Conservation (phyloP, 2,888 invertebrate genomes). For the Zonitis immaculata region DNA sequence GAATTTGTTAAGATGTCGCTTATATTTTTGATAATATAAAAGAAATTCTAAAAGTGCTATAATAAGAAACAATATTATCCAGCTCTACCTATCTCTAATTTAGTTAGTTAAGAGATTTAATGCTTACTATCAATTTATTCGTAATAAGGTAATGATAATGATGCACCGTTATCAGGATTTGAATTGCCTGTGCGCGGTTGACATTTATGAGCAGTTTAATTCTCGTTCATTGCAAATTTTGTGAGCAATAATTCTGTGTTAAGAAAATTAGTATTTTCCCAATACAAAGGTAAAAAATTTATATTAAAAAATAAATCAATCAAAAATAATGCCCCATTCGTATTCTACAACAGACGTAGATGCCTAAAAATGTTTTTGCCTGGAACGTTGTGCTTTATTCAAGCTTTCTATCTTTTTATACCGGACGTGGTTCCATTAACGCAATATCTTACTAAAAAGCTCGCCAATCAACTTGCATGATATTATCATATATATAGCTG, state of each 20-base stretch:
- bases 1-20: not conserved
- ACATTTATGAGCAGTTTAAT: not conserved
- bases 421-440: not conserved
- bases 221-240: not conserved
- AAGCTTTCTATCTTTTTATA: not conserved
- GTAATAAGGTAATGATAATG: slow-evolving; percentile 2
- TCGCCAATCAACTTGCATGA: not conserved
- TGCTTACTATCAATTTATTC: slow-evolving; percentile 2
- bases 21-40: too few species aligned
- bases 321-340: not conserved
- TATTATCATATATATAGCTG: too few species aligned
- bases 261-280: too few species aligned
- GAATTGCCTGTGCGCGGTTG: not conserved
- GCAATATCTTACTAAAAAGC: not conserved
- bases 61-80: not conserved
- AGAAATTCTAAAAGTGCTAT: too few species aligned
- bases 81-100: not conserved
- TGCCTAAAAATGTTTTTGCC: not conserved
- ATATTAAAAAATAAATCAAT: not conserved
- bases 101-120: not conserved
- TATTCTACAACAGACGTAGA: not conserved
- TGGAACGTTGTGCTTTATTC: not conserved
- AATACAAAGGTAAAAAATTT: too few species aligned
- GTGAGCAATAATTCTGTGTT: too few species aligned
- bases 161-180: not conserved